phyloP scores from a whole-genome alignment of 2,113 vertebrate species.

The Dolichotis patagonum region DNA sequence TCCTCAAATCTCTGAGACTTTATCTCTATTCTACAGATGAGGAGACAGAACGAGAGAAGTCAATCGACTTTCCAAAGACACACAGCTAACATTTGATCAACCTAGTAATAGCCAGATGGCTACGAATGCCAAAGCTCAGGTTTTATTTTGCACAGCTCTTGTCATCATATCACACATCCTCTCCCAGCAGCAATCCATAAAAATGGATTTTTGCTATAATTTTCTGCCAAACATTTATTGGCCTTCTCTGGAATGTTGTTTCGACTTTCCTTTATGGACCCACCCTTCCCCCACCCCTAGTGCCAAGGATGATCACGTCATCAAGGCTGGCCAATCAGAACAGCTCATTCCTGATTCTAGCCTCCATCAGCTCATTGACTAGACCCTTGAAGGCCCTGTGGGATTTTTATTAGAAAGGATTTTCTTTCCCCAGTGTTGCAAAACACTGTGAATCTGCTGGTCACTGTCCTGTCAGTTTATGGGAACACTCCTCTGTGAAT shows the following conservation, averaged over 20 bases:
- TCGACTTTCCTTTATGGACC: background rate
- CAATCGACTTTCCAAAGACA: background rate
- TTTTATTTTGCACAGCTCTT: background rate
- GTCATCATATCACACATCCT: background rate
- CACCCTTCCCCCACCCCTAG: background rate
- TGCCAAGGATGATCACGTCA: background rate
- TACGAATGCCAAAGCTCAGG: background rate
- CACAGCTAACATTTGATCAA: background rate
- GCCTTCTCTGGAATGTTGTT: background rate
- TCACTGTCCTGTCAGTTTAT: background rate
- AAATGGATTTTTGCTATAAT: background rate
- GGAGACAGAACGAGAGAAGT: background rate
- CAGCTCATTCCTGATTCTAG: background rate
- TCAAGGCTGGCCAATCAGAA: background rate
- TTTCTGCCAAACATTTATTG: background rate
- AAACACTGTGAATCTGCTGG: background rate
- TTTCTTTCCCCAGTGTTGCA: background rate
- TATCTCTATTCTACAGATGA: background rate
- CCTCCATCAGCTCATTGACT: background rate
- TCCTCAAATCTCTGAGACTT: background rate
- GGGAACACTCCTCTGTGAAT: background rate
- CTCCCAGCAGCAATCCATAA: background rate
- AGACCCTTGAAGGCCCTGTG: background rate
- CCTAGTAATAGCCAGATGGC: background rate
- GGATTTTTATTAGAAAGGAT: slow-evolving; percentile 2